phyloP scores from a whole-genome alignment of 2,888 invertebrate species.

The Sinohyriopsis cumingii region DNA sequence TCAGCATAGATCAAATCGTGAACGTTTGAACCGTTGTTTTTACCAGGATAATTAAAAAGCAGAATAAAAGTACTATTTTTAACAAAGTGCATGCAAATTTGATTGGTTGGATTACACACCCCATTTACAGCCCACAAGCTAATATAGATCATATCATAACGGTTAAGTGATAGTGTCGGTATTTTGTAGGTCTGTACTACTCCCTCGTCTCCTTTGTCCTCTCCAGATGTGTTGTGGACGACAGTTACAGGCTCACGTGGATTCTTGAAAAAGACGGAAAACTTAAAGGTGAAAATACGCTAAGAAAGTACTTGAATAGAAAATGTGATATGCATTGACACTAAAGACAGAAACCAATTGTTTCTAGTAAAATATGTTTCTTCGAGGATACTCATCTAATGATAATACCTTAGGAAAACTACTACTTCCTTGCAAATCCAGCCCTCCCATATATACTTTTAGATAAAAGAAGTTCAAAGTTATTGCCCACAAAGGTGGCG shows the following conservation, averaged over 20 bases:
- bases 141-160: conserved; percentile 17
- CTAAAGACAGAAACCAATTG: no score
- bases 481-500: no score
- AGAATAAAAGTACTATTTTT: not conserved
- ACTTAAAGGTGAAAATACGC: not conserved
- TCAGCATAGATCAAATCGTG: no score
- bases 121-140: conserved; percentile 30
- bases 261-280: conserved; percentile 6
- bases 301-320: not conserved
- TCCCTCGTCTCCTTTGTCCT: conserved; percentile 19
- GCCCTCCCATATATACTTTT: no score
- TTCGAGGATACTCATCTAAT: no score
- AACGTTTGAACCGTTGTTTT: no score
- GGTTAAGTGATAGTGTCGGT: conserved; percentile 12
- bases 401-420: no score
- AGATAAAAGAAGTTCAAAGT: no score
- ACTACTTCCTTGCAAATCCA: no score
- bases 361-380: no score
- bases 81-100: not conserved
- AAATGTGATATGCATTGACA: no score
- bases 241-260: conserved; percentile 10
- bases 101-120: conserved; percentile 10
- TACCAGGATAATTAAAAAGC: no score
- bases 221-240: conserved; percentile 14
- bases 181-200: conserved; percentile 19